Evolutionary conservation across 2,113 vertebrate genomes (phyloP), one percentile per base, ranked within the genome.

Genomic region (Gymnorhina tibicen): DNA sequence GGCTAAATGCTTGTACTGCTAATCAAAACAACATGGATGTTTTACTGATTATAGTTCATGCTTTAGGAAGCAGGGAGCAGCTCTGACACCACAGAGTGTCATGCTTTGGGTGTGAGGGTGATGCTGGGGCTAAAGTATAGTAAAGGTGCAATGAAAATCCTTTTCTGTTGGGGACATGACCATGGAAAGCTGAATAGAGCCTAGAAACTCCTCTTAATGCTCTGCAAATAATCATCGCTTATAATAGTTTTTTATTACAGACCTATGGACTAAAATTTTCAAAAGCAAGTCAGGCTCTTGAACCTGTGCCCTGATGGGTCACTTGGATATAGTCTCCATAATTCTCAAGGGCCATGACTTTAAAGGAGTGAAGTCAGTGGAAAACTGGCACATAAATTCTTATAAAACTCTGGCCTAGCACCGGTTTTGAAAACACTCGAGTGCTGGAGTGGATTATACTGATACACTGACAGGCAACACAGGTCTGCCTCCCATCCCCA

Each of bases 341-440:
- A 76, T 76, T 72, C 50, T 62, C 55, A 16, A n/a, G 70, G 81
- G 33, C 27, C 23, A 5, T 23, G 69, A 58, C 22, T 89, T 69
- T 49, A 70, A 59, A 91, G 60, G 56, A 55, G 83, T 46, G 60
- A 78, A 59, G 60, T 35, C 60, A 35, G 64, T 16, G 35, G 24
- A 69, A 74, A 33, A 32, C 59, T 44, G 68, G 63, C 62, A 35
- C 63, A 10, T 32, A 70, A 84, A 47, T 6, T 37, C 58, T 46
- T 68, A 44, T 33, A n/a, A 68, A 81, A 55, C 21, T 74, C 80
- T 93, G 69, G 22, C 35, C 64, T 37, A 30, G 28, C 41, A 9
- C 19, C 0, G 0, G 6, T 20, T 87, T 58, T 4, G 3, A 77
- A 91, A 87, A 26, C 24, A 12, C 44, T 59, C 3, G 0, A 50